Evolutionary conservation across 2,113 vertebrate genomes (phyloP).

Genomic region (Pluvialis apricaria): DNA sequence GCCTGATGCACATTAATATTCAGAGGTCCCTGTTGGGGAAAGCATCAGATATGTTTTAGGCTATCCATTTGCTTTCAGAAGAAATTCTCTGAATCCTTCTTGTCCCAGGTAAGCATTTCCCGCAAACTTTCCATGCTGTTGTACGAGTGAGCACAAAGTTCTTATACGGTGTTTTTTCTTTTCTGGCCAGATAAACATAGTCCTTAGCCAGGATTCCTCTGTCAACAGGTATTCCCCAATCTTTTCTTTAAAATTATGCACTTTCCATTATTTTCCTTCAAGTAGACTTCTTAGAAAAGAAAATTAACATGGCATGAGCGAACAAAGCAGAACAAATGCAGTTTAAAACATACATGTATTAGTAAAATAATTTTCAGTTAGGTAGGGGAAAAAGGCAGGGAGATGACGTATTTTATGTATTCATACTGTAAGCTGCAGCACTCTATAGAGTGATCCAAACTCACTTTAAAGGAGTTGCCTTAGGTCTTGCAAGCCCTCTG

Average conservation of each 20-base stretch:
- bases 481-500: background rate
- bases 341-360: background rate
- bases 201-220: background rate
- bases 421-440: background rate
- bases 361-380: background rate
- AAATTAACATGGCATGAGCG: background rate
- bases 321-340: background rate
- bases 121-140: background rate
- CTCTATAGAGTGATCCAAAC: background rate
- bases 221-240: background rate
- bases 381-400: background rate
- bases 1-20: background rate
- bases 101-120: background rate
- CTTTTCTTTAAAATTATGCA: background rate
- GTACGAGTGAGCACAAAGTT: background rate
- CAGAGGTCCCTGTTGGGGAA: background rate
- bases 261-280: background rate
- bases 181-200: background rate
- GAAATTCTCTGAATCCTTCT: background rate
- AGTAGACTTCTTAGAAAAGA: background rate
- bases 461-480: background rate
- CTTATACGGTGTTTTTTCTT: background rate
- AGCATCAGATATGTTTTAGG: background rate
- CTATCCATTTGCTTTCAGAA: background rate
- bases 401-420: background rate